These are phyloP conservation scores for Papilio helenus DNA, from an alignment of 1,140 invertebrate species.

Conservation along the genomic window DNA sequence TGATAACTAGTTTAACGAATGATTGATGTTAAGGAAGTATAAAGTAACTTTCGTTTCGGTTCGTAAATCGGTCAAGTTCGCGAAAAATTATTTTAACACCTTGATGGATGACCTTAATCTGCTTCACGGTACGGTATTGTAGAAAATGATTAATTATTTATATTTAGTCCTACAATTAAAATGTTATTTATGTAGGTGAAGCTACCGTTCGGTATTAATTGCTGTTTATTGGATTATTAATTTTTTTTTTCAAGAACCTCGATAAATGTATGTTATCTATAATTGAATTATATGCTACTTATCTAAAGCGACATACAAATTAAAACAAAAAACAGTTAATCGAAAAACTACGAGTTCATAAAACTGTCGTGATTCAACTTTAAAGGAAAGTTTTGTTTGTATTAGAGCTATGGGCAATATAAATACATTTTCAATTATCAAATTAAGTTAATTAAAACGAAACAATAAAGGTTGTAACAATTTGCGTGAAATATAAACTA, in stretches of 20 bases:
- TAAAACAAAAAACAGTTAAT: no score
- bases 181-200: constrained; percentile 16
- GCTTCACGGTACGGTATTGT: constrained; percentile 17
- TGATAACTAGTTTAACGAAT: constrained; percentile 28
- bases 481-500: not conserved
- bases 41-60: constrained; percentile 29
- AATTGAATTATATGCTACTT: no score
- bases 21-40: constrained; percentile 38
- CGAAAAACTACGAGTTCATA: no score
- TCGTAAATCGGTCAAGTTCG: constrained; percentile 34
- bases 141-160: constrained; percentile 38
- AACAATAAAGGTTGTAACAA: constrained; percentile 7
- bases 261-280: no score
- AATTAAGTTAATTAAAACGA: not conserved
- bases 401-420: not conserved
- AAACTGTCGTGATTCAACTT: not conserved
- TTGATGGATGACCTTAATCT: constrained; percentile 34
- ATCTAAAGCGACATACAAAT: no score
- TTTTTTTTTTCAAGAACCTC: not conserved
- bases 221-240: not conserved
- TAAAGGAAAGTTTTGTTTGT: not conserved
- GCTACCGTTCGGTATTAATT: not conserved
- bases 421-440: not conserved
- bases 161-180: not conserved
- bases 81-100: constrained; percentile 25